Conservation (phyloP, 1,140 invertebrate species). For the Euura lappo region DNA sequence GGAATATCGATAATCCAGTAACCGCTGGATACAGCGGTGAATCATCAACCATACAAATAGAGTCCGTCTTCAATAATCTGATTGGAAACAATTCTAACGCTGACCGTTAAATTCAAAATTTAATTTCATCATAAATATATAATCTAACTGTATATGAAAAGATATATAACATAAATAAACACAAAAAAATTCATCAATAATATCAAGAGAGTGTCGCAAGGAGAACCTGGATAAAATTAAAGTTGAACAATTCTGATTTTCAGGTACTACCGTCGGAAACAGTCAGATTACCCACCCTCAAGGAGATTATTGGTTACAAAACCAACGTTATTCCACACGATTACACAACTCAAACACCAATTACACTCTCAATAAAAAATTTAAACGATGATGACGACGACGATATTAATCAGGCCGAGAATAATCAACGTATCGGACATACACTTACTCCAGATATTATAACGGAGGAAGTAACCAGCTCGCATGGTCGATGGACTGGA, state of each 20-base stretch:
- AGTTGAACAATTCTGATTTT: conserved; percentile 35
- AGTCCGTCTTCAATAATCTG: conserved; percentile 57
- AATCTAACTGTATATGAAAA: background rate
- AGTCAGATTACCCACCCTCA: conserved; percentile 45
- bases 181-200: background rate
- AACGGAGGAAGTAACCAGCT: background rate
- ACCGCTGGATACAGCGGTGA: conserved; percentile 50
- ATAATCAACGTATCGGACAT: background rate
- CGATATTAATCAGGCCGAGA: background rate
- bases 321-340: conserved; percentile 9
- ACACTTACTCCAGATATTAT: background rate
- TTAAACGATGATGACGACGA: background rate
- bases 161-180: too few species aligned
- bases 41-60: conserved; percentile 58
- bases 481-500: conserved; percentile 8
- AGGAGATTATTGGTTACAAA: conserved; percentile 43
- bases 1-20: conserved; percentile 20
- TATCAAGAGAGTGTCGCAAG: background rate
- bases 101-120: background rate
- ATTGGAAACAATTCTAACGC: conserved; percentile 27
- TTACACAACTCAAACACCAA: conserved; percentile 9
- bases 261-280: conserved; percentile 46
- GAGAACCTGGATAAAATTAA: background rate
- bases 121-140: background rate
- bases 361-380: background rate